Base-by-base conservation (phyloP, 2,888 invertebrate species). In the Morpho achilles region DNA sequence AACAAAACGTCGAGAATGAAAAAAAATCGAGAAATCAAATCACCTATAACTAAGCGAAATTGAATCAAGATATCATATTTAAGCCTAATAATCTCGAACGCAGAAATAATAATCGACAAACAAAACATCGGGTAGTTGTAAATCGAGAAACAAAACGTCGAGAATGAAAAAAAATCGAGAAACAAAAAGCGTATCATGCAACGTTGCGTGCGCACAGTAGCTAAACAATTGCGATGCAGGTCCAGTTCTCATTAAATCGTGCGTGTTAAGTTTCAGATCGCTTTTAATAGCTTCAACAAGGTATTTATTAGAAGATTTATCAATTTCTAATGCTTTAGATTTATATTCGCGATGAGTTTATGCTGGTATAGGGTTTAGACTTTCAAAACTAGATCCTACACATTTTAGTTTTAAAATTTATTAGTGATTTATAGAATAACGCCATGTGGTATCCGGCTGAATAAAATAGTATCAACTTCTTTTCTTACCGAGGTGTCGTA, bases 151-250 rank as follows among this genome's bases (percentile, higher is more conserved):
- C 55, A 44, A 49, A 55, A 50, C 44, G 16, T 39, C 10, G 55
- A 56, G 42, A 56, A 53, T 41, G 45, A 53, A 57, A 56, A 57
- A 56, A 60, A 57, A 50, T 49, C 49, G 55, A 55, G 16, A 8
- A 56, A 53, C 59, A 55, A 57, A 59, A 63, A 58, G 47, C 58
- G 58, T 56, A 65, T 64, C 89, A 89, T 85, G 89, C 89, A 77
- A 89, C 76, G 79, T 88, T 76, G 88, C 87, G 87, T 88, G 86
- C 75, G 74, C 62, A 69, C 68, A 67, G 69, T 70, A 74, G 73
- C 70, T 57, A 56, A 62, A 62, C 59, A 63, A 60, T 56, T 55
- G 61, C 62, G 52, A 56, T 56, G 59, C 59, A 43, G 51, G 48
- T 50, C 58, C 54, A 56, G 54, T 61, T 62, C 69, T 69, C 70